Evolutionary conservation across 30 jellyfish, hydroid and myxozoan species (phyloP), one percentile per base, ranked within the genome.

Genomic region (Chrysaora quinquecirrha): DNA sequence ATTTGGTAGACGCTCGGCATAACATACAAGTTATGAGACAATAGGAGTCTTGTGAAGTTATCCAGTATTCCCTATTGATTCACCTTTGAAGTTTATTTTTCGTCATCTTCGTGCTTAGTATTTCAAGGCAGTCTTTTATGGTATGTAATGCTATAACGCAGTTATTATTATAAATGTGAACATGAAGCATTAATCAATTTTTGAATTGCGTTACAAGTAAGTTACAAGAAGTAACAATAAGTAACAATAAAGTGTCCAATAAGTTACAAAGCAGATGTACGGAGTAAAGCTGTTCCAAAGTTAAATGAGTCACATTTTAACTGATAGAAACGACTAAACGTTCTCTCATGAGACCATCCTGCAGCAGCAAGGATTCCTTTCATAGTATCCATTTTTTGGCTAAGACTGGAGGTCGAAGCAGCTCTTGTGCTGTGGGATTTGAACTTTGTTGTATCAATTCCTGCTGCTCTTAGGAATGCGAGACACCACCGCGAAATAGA

Each of bases 371-470:
- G 9, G 86, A 75, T 3, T 10, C 3, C 47, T 4, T 58, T 19
- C 9, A 6, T 22, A 6, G 21, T 28, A 33, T 7, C 25, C 28
- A 3, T 20, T 47, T 50, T 18, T 1, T 60, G 30, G 22, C 1
- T 3, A 4, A 18, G 16, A 33, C 48, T 20, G 29, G 66, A 1
- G 67, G 80, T 60, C 24, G 78, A 31, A 16, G 88, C 80, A 31
- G 88, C 67, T 19, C 88, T 64, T 7, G 78, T 58, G 87, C 87
- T 75, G 52, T 75, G 87, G 3, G 43, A 4, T n/a, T 32, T 75
- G 52, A 2, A 75, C 19, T 25, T 75, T 21, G 60, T 16, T 25
- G 34, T 75, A 64, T 75, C 61, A 50, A 75, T 48, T 3, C 62
- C 62, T 2, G 87, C 87, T 32, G 9, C 11, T 1, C 30, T 50